Evolutionary conservation across 2,888 invertebrate genomes (phyloP).

Genomic region (Synanthedon tipuliformis): DNA sequence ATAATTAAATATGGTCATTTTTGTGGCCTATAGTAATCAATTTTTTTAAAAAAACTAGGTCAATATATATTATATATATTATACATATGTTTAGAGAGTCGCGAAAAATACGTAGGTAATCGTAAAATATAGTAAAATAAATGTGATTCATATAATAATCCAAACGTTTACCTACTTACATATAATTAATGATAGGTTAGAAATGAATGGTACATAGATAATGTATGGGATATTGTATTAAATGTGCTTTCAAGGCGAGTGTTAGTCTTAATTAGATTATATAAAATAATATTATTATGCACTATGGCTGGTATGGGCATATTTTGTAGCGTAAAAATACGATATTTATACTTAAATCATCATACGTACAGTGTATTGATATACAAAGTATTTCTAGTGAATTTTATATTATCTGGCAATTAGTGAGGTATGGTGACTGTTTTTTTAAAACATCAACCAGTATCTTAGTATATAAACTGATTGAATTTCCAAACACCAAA

Average conservation of each 20-base stretch:
- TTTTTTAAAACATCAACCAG: conserved; percentile 41
- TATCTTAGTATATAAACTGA: conserved; percentile 22
- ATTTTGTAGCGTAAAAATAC: conserved; percentile 28
- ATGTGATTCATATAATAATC: conserved; percentile 54
- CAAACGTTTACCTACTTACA: conserved; percentile 21
- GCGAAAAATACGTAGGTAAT: conserved; percentile 18
- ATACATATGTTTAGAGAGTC: conserved; percentile 17
- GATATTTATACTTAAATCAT: conserved; percentile 16
- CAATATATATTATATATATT: conserved; percentile 14
- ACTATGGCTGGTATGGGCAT: conserved; percentile 35
- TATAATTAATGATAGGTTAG: conserved; percentile 10
- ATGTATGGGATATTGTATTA: conserved; percentile 17
- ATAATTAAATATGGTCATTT: neutral
- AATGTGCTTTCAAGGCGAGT: conserved; percentile 23
- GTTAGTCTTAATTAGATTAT: conserved; percentile 15
- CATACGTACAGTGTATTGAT: conserved; percentile 22
- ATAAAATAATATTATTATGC: conserved; percentile 22
- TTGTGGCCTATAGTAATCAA: neutral
- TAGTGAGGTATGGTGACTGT: conserved; percentile 29
- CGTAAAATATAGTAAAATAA: conserved; percentile 28
- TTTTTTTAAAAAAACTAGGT: conserved; percentile 10
- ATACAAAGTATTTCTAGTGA: conserved; percentile 15
- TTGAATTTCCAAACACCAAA: conserved; percentile 16
- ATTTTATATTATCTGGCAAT: conserved; percentile 19
- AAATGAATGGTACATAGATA: conserved; percentile 20